Percentiles rank a stretch among this genome's conserved stretches.
Conservation (phyloP, 2,113 vertebrate genomes). For the Climacteris rufus region DNA sequence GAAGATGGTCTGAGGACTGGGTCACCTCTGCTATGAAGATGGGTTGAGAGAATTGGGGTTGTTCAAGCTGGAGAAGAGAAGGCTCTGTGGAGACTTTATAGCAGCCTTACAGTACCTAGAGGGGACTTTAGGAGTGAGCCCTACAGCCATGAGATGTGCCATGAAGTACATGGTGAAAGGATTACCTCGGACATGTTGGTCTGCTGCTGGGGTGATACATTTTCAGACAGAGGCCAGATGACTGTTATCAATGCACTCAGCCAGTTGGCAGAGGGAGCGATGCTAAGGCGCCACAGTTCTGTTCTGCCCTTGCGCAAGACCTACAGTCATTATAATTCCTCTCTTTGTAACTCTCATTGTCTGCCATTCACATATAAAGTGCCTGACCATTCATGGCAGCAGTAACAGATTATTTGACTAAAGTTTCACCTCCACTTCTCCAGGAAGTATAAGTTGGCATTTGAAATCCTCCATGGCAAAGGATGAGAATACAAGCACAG, state of each 20-base stretch:
- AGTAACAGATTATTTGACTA: background rate
- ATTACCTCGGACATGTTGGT: background rate
- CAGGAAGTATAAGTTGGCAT: background rate
- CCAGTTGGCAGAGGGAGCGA: fast-evolving
- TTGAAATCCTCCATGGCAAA: background rate
- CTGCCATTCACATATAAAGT: background rate
- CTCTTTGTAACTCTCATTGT: background rate
- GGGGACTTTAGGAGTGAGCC: background rate
- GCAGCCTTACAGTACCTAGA: background rate
- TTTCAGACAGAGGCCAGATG: background rate
- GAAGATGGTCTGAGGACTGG: background rate
- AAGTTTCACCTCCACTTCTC: background rate
- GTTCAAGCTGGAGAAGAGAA: background rate
- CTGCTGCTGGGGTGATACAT: background rate
- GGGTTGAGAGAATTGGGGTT: background rate
- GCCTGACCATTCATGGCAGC: background rate
- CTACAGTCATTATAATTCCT: background rate
- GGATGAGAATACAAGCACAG: background rate
- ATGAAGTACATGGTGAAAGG: background rate
- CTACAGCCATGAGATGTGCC: background rate
- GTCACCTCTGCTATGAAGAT: background rate
- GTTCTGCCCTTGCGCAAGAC: background rate
- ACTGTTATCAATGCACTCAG: background rate
- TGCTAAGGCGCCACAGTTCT: background rate
- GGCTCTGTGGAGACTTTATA: background rate